Conservation (phyloP, 2,888 invertebrate species). For the Drosophila helvetica region DNA sequence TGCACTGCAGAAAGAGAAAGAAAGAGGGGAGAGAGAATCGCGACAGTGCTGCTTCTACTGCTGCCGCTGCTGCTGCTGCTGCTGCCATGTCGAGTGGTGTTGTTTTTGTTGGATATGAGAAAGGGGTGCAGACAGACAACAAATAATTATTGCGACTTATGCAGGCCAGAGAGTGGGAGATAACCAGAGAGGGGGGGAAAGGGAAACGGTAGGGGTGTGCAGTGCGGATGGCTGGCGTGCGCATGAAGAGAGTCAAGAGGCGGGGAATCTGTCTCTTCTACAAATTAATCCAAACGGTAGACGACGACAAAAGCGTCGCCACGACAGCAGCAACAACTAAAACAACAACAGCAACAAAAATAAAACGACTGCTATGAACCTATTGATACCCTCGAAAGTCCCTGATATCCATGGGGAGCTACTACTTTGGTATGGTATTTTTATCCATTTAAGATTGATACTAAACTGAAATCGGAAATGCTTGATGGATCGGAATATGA, state of each 20-base stretch:
- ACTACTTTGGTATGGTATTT: no score
- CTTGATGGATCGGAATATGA: no score
- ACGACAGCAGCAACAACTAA: constrained; percentile 37
- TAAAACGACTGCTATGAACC: background rate
- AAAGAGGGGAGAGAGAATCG: background rate
- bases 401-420: background rate
- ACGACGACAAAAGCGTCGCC: constrained; percentile 27
- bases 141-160: constrained; percentile 42
- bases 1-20: constrained; percentile 27
- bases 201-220: background rate
- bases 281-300: constrained; percentile 79
- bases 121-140: constrained; percentile 52
- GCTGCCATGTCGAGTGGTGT: background rate
- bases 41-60: constrained; percentile 1
- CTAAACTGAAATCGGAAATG: no score
- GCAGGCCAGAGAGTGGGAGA: background rate
- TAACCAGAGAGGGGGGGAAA: background rate
- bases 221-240: background rate
- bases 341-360: constrained; percentile 49
- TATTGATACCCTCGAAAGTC: background rate
- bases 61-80: background rate
- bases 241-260: constrained; percentile 6
- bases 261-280: constrained; percentile 47
- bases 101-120: background rate
- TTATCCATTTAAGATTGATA: no score